Base-by-base conservation (phyloP, 2,113 vertebrate species). In the Otocyon megalotis region DNA sequence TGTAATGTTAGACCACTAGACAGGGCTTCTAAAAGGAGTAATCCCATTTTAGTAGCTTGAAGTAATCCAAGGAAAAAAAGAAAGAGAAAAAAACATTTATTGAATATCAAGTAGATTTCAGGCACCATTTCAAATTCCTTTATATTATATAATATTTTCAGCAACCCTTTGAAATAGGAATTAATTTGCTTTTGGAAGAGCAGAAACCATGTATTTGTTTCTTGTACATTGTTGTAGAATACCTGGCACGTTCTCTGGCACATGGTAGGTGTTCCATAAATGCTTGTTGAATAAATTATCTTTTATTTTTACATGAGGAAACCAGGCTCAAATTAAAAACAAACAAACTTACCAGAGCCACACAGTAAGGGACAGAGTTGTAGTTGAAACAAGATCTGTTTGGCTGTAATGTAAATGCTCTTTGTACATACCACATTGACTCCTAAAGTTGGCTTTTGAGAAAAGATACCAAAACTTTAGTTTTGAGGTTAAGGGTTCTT, bases 391-490 rank as follows among this genome's bases (percentile, higher is more conserved):
- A 48, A 79, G 80, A 58, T 79, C n/a, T 69, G 4, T 77, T 87
- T 88, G 50, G 1, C 84, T 69, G 14, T 50, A 58, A 84, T 43
- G 63, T 80, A 74, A 80, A 53, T 69, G n/a, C 5, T 79, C 3
- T 79, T 90, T 74, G 50, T 35, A 76, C 22, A 56, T 3, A 92
- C 67, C 53, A n/a, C 48, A 16, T 83, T 63, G 37, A 72, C 54
- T 24, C 28, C 30, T 74, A 72, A 81, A 37, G 76, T 87, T 72
- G 24, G 24, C 74, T 81, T 90, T 91, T 82, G 58, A 96, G 79
- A 85, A 76, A 88, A 85, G 58, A 60, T 58, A 82, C 9, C 79
- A 94, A 24, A 63, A 81, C 8, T 43, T 48, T 72, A n/a, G 60
- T 69, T 94, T 26, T 92, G 50, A 84, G 24, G 28, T 54, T 82